A percentile compares a stretch with the other conserved stretches of the same genome.
phyloP scores from a whole-genome alignment of 2,113 vertebrate genomes.

The Varanus komodoensis region DNA sequence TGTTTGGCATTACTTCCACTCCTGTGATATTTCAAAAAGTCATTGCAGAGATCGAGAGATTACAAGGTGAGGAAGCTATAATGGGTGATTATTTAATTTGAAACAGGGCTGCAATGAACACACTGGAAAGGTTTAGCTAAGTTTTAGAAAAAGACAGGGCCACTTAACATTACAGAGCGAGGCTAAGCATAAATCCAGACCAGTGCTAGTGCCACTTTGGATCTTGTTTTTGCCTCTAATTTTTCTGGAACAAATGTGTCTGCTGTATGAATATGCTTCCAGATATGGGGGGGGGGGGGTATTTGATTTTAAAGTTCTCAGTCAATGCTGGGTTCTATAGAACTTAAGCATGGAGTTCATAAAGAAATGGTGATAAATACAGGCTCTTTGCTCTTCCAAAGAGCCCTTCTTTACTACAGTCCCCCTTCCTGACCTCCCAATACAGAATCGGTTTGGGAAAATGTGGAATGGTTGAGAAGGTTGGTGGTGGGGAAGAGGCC shows the following conservation, averaged over 20 bases:
- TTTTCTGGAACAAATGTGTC: not conserved
- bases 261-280: not conserved
- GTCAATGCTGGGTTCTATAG: too few relatives aligned
- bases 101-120: not conserved
- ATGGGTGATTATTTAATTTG: constrained; percentile 42
- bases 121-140: not conserved
- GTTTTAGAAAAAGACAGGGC: not conserved
- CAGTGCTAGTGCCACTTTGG: not conserved
- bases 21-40: constrained; percentile 30
- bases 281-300: not conserved
- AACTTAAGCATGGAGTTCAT: too few relatives aligned
- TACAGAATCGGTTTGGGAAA: not conserved
- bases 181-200: not conserved
- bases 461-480: not conserved
- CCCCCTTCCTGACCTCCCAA: not conserved
- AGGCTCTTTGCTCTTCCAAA: not conserved
- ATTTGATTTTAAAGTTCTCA: too few relatives aligned
- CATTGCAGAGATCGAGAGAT: constrained; percentile 12
- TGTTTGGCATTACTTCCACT: constrained; percentile 18
- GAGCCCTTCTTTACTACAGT: too few relatives aligned
- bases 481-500: too few relatives aligned
- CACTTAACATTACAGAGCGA: not conserved
- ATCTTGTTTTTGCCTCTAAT: not conserved
- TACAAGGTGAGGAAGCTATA: constrained; percentile 25
- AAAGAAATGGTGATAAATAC: not conserved